phyloP scores from a whole-genome alignment of 2,888 invertebrate genomes.

The Lasiommata megera region DNA sequence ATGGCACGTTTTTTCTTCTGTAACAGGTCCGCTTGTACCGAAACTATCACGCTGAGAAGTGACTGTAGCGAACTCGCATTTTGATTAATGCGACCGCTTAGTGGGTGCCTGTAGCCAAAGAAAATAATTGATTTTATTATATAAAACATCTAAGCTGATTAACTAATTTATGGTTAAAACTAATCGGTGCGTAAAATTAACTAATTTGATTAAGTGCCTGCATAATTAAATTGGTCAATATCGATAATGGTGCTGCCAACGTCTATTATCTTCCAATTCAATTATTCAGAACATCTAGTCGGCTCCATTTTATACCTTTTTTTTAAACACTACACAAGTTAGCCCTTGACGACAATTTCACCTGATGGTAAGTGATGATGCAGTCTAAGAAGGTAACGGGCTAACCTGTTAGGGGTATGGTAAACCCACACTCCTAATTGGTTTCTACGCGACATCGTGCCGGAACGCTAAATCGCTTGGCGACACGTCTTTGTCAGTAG shows the following conservation, averaged over 20 bases:
- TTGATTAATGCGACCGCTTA: constrained; percentile 33
- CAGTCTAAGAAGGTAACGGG: no score
- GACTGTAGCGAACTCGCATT: constrained; percentile 42
- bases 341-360: no score
- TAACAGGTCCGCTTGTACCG: constrained; percentile 22
- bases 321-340: no score
- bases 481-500: no score
- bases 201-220: neutral
- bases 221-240: neutral
- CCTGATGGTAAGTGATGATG: no score
- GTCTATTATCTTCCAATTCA: no score
- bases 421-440: no score
- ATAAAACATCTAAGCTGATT: neutral
- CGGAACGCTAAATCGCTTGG: no score
- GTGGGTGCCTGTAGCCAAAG: constrained; percentile 38
- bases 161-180: neutral
- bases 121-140: neutral
- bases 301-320: no score
- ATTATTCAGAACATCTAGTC: no score
- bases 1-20: constrained; percentile 41
- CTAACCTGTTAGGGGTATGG: no score
- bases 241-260: neutral
- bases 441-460: no score
- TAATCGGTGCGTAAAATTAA: neutral
- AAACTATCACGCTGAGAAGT: constrained; percentile 41